Percentiles rank a stretch among this genome's conserved stretches.
Evolutionary conservation across 2,113 vertebrate species (phyloP).

Genomic region (Canis aureus): DNA sequence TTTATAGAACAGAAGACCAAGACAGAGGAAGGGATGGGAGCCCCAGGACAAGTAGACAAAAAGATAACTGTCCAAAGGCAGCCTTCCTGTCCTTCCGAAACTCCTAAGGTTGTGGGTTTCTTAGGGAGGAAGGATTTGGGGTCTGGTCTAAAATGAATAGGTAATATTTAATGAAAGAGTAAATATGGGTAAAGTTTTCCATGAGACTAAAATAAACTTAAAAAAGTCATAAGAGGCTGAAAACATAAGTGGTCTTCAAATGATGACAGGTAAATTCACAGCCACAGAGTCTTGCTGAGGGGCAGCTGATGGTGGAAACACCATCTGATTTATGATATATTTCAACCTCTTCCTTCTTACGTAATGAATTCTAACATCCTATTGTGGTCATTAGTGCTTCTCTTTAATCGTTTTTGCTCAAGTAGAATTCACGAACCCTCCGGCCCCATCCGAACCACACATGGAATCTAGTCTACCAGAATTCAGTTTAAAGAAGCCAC

Average conservation of each 20-base stretch:
- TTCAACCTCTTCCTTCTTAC: neutral
- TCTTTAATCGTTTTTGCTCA: neutral
- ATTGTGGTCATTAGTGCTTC: neutral
- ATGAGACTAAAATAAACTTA: neutral
- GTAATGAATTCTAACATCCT: neutral
- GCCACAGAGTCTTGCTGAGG: neutral
- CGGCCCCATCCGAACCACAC: neutral
- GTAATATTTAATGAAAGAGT: neutral
- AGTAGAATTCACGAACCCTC: neutral
- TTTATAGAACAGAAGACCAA: slow-evolving; percentile 13
- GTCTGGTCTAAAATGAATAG: neutral
- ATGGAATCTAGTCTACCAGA: neutral
- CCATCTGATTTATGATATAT: neutral
- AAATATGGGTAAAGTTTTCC: slow-evolving; percentile 12
- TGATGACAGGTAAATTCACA: neutral
- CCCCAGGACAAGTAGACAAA: neutral
- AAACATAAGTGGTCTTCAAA: slow-evolving; percentile 37
- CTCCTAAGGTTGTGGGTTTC: neutral
- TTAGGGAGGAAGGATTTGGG: neutral
- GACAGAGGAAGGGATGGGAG: neutral
- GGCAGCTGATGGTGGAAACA: neutral
- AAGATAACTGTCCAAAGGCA: neutral
- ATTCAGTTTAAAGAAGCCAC: neutral
- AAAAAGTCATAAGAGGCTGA: neutral
- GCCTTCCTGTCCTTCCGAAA: neutral